These are phyloP conservation scores for Formica selysi DNA, from an alignment of 1,140 invertebrate genomes.

Conservation along the genomic window DNA sequence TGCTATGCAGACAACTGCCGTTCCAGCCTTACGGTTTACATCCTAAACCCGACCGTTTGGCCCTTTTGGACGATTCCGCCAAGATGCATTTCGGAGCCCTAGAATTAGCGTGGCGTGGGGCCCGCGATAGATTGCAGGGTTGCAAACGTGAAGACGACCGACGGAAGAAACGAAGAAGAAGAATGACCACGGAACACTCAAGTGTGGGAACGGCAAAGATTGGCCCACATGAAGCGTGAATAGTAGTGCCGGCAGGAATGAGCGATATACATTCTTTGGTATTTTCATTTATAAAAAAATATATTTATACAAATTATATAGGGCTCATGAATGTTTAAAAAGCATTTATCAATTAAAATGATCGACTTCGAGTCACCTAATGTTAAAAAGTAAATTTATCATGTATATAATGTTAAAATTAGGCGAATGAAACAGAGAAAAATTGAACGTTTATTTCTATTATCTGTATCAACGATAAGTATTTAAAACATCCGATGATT, in stretches of 20 bases:
- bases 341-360: background rate
- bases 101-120: slow-evolving; percentile 81
- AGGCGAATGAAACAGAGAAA: too few species aligned
- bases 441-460: background rate
- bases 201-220: slow-evolving; percentile 73
- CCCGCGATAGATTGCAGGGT: slow-evolving; percentile 83
- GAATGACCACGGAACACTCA: slow-evolving; percentile 67
- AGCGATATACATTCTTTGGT: background rate
- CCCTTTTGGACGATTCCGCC: slow-evolving; percentile 77
- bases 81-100: slow-evolving; percentile 81
- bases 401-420: background rate
- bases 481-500: slow-evolving; percentile 24
- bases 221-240: slow-evolving; percentile 69
- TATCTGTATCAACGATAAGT: background rate
- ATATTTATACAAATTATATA: background rate
- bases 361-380: too few species aligned
- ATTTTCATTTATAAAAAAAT: background rate
- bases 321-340: background rate
- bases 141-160: slow-evolving; percentile 67
- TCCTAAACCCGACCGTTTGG: slow-evolving; percentile 38
- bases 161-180: slow-evolving; percentile 68
- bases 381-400: background rate
- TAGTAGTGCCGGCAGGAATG: slow-evolving; percentile 24
- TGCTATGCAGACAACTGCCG: slow-evolving; percentile 59
- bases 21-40: slow-evolving; percentile 42